Base-by-base conservation (phyloP, 2,113 vertebrate species). In the Podarcis cretensis region DNA sequence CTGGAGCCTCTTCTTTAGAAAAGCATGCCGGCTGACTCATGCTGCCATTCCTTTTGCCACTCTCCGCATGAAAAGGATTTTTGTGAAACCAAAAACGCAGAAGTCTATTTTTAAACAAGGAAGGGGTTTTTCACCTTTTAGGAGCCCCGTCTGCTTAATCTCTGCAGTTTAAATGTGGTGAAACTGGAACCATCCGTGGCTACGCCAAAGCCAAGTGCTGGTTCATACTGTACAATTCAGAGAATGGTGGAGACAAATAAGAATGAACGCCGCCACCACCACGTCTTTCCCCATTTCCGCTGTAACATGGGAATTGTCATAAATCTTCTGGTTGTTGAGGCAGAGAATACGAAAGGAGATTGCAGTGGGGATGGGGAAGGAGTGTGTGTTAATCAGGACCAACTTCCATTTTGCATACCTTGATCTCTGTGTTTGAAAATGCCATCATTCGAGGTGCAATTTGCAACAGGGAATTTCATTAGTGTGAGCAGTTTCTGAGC, bases 11-110 rank as follows among this genome's bases (percentile, higher is more conserved):
- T 5, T 90, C 86, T 86, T 80, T 81, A 90, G 90, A 86, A 92
- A 95, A 95, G 21, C 87, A 94, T 93, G 92, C 85, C 69, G 87
- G 85, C 83, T 94, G 93, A 94, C 92, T 95, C 93, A 91, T 79
- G 80, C 23, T 82, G 71, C 86, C 89, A 25, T 83, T 89, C 32
- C 92, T 91, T 89, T 79, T 92, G 90, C 85, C 92, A 89, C 92
- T 88, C 91, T 90, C 90, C 74, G 54, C 87, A 84, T 83, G 59
- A 88, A 88, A 83, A 79, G 63, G 85, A 14, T 57, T 89, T 94
- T 82, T 83, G 4, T 0, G 4, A 78, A 83, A 66, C 81, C 37
- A 63, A 77, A 77, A 74, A 57, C 73, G 68, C 48, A 48, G 84
- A 83, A 57, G 81, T 85, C 85, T 90, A 71, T 78, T 87, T 87